These are phyloP conservation scores for Microtus montanus DNA, from an alignment of 2,113 vertebrate genomes.

Conservation along the genomic window DNA sequence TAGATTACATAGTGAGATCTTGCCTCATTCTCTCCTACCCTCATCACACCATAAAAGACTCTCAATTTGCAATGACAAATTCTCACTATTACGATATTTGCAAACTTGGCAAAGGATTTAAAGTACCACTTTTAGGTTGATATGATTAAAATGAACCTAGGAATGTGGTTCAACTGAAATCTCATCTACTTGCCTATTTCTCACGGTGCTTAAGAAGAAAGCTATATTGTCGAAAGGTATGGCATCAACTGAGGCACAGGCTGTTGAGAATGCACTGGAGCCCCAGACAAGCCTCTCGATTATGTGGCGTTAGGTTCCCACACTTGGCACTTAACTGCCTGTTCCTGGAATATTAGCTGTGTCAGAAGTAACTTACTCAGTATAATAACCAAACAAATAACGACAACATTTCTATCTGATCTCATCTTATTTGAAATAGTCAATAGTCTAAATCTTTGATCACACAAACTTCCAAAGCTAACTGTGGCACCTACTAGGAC, in stretches of 20 bases:
- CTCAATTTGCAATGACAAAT: slow-evolving; percentile 19
- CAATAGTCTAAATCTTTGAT: slow-evolving; percentile 22
- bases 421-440: not conserved
- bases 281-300: not conserved
- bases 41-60: not conserved
- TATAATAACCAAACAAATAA: not conserved
- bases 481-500: not conserved
- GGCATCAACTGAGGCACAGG: not conserved
- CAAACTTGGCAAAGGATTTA: slow-evolving; percentile 19
- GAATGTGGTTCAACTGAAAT: slow-evolving; percentile 22
- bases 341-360: slow-evolving; percentile 4
- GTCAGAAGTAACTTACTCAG: not conserved
- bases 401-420: slow-evolving; percentile 26
- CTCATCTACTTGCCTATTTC: not conserved
- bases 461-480: slow-evolving; percentile 36
- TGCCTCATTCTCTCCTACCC: not conserved
- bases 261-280: not conserved
- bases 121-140: slow-evolving; percentile 35
- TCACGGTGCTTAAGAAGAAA: not conserved
- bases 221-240: not conserved
- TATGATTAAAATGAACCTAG: slow-evolving; percentile 28
- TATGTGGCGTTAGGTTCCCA: not conserved
- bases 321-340: not conserved
- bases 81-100: slow-evolving; percentile 46
- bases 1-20: not conserved